Evolutionary conservation across 1,140 invertebrate species (phyloP).

Genomic region (Trinorchestia longiramus): DNA sequence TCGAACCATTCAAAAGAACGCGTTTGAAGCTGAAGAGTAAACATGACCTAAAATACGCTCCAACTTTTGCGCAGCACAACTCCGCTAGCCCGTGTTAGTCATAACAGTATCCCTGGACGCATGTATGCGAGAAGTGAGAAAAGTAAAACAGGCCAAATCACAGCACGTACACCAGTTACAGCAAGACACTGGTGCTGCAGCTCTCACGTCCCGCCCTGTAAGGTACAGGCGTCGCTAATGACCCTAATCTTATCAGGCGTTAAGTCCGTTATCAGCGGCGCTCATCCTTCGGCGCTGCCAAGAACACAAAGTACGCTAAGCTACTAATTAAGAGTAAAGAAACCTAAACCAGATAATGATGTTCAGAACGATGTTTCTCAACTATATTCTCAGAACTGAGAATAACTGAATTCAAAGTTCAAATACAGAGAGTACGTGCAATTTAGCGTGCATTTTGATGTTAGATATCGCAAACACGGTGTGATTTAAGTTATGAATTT

Average conservation of each 20-base stretch:
- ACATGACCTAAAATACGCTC: not conserved
- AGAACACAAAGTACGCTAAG: not conserved
- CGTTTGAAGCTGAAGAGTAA: not conserved
- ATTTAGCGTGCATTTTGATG: not conserved
- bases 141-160: not conserved
- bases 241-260: conserved; percentile 30
- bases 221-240: not conserved
- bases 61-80: not conserved
- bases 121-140: not conserved
- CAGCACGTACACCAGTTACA: not conserved
- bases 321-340: not conserved
- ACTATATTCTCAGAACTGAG: not conserved
- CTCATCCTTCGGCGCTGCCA: not conserved
- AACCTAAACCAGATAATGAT: not conserved
- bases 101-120: not conserved
- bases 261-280: not conserved
- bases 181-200: not conserved
- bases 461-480: not conserved
- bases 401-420: not conserved
- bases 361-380: not conserved
- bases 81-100: not conserved
- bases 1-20: not conserved
- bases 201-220: not conserved
- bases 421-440: not conserved
- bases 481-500: not conserved